These are phyloP conservation scores for Heliconius charithonia DNA, from an alignment of 2,888 invertebrate genomes.

Conservation along the genomic window DNA sequence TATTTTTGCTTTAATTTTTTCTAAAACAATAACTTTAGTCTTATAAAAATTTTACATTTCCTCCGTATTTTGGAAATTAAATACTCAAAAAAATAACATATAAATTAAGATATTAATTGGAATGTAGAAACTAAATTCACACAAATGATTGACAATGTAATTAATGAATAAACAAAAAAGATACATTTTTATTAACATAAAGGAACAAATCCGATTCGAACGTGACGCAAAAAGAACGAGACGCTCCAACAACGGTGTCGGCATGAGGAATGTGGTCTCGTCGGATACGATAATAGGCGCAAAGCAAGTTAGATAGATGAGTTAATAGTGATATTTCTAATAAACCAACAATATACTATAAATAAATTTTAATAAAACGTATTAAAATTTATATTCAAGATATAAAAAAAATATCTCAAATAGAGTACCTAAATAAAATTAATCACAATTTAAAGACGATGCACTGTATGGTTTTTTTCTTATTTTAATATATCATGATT, in stretches of 20 bases:
- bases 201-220: slow-evolving; percentile 10
- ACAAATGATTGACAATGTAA: neutral
- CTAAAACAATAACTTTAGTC: too few species aligned
- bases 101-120: neutral
- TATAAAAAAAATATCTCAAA: neutral
- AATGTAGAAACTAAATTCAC: neutral
- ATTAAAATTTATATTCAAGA: neutral
- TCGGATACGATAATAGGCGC: slow-evolving; percentile 48
- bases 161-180: neutral
- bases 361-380: neutral
- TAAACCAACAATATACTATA: slow-evolving; percentile 8
- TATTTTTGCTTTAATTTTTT: neutral
- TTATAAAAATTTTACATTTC: neutral
- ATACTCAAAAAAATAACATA: too few species aligned
- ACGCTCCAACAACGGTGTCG: slow-evolving; percentile 52
- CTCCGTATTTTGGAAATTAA: neutral
- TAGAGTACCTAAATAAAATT: neutral
- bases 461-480: too few species aligned
- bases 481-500: too few species aligned
- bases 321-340: slow-evolving; percentile 17
- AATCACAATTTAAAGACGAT: too few species aligned
- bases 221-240: slow-evolving; percentile 48
- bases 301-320: slow-evolving; percentile 34
- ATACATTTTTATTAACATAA: neutral
- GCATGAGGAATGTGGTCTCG: slow-evolving; percentile 70